Evolutionary conservation across 2,113 vertebrate genomes (phyloP).

Genomic region (Poecile atricapillus): DNA sequence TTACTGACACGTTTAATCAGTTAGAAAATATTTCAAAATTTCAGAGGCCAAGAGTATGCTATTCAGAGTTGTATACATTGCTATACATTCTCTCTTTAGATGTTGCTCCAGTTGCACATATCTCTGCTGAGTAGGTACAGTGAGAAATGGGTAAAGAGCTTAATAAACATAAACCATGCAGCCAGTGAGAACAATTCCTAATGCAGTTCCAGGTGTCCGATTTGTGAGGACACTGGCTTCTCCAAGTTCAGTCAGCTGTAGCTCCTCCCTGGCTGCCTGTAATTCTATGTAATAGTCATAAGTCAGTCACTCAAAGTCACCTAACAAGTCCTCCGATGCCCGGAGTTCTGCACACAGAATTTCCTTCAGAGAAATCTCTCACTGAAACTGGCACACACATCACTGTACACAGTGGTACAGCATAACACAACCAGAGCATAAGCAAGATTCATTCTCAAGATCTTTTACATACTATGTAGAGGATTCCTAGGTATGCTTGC

Average conservation of each 20-base stretch:
- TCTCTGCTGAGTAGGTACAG: not conserved
- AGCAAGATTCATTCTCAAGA: not conserved
- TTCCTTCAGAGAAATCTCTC: not conserved
- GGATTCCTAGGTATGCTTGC: not conserved
- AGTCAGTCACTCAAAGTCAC: not conserved
- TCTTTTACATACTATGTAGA: not conserved
- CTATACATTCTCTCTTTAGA: not conserved
- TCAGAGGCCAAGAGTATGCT: not conserved
- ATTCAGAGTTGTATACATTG: not conserved
- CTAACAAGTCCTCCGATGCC: not conserved
- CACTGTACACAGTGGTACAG: not conserved
- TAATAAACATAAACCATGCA: not conserved
- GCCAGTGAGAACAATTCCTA: not conserved
- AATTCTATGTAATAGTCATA: not conserved
- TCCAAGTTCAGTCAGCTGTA: not conserved
- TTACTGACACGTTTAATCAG: not conserved
- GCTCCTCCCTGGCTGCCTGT: not conserved
- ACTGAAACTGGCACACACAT: not conserved
- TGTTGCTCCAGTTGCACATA: not conserved
- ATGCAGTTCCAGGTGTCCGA: fast-evolving
- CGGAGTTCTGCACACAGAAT: not conserved
- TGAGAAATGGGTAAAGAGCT: not conserved
- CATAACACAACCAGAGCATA: not conserved
- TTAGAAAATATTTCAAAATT: not conserved
- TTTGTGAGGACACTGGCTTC: not conserved